Percentiles rank a stretch among this genome's conserved stretches.
Conservation (phyloP, 2,888 invertebrate species). For the Cremastobaeus sp. region DNA sequence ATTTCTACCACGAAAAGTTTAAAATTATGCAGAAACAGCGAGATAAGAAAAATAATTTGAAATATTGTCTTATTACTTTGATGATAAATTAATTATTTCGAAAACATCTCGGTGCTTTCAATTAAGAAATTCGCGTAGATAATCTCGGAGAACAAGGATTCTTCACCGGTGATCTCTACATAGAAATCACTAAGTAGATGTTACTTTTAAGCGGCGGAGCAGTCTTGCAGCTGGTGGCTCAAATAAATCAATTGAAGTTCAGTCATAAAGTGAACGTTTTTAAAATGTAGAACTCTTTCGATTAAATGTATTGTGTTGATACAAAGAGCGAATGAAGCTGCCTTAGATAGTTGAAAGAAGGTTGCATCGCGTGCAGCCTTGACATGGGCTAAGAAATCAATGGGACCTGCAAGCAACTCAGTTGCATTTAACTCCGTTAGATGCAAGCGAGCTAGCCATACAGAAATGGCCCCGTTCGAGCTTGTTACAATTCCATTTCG, state of each 20-base stretch:
- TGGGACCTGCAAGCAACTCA: slow-evolving; percentile 75
- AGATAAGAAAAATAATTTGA: too few species aligned
- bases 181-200: not conserved
- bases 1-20: too few species aligned
- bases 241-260: slow-evolving; percentile 37
- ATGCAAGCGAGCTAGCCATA: slow-evolving; percentile 39
- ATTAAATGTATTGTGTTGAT: slow-evolving; percentile 51
- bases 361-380: slow-evolving; percentile 77
- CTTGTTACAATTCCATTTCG: slow-evolving; percentile 41
- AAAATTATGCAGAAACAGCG: too few species aligned
- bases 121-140: too few species aligned
- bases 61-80: too few species aligned
- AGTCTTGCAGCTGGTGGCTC: not conserved
- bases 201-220: not conserved
- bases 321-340: slow-evolving; percentile 56
- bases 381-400: slow-evolving; percentile 78
- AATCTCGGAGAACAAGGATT: too few species aligned
- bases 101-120: too few species aligned
- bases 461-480: slow-evolving; percentile 47
- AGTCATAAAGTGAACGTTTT: slow-evolving; percentile 20
- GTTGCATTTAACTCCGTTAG: slow-evolving; percentile 54
- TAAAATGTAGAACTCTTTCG: slow-evolving; percentile 38
- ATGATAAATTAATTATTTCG: too few species aligned
- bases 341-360: slow-evolving; percentile 58
- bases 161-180: too few species aligned